These are phyloP conservation scores for Euleptes europaea DNA, from an alignment of 2,113 vertebrate species.

Conservation along the genomic window DNA sequence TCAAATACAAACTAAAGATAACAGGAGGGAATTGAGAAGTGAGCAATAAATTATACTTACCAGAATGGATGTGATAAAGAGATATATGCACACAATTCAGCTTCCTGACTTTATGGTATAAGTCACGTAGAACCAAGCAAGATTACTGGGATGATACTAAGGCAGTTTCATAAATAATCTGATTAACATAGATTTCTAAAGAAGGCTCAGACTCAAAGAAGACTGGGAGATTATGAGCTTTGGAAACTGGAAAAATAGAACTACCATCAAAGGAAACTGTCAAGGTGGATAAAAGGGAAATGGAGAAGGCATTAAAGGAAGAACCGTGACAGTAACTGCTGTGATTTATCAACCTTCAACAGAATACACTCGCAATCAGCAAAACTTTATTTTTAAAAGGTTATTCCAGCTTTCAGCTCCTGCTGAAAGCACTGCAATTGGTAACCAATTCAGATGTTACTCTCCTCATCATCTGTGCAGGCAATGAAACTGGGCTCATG, in stretches of 20 bases:
- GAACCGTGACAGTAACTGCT: conserved; percentile 41
- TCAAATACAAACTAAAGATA: conserved; percentile 31
- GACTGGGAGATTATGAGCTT: conserved; percentile 60
- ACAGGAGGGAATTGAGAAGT: conserved; percentile 1
- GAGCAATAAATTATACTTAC: conserved; percentile 24
- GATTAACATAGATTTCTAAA: conserved; percentile 56
- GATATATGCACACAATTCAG: background rate
- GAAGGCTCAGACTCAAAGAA: conserved; percentile 54
- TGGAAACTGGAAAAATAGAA: conserved; percentile 66
- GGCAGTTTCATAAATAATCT: conserved; percentile 57
- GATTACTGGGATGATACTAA: conserved; percentile 45
- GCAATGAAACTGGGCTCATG: background rate
- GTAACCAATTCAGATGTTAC: background rate
- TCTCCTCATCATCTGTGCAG: background rate
- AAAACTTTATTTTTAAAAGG: conserved; percentile 26
- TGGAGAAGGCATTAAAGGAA: conserved; percentile 37
- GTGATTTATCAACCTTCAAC: conserved; percentile 21
- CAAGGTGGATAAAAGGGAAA: conserved; percentile 61
- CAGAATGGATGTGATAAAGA: conserved; percentile 13
- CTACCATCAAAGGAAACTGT: conserved; percentile 66
- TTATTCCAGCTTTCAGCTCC: background rate
- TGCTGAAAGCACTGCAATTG: background rate
- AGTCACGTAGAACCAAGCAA: conserved; percentile 43
- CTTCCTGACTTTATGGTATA: conserved; percentile 34
- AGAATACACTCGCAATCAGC: conserved; percentile 31